phyloP scores from a whole-genome alignment of 1,140 invertebrate species.

The Sogatella furcifera region DNA sequence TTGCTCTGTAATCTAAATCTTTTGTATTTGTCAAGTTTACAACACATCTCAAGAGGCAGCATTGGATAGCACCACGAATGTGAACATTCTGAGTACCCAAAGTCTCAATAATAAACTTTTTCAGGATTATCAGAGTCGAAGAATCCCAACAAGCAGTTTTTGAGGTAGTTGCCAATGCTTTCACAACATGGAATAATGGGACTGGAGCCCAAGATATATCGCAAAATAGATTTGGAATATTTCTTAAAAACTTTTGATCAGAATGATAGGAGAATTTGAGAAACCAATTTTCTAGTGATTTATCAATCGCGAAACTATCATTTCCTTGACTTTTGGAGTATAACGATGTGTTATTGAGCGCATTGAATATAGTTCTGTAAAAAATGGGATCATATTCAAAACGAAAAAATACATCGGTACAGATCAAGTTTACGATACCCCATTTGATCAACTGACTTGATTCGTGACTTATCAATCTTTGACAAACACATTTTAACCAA shows the following conservation, averaged over 20 bases:
- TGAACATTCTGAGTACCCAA: not conserved
- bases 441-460: not conserved
- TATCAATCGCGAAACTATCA: not conserved
- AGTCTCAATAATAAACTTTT: not conserved
- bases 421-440: not conserved
- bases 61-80: not conserved
- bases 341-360: not conserved
- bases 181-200: not conserved
- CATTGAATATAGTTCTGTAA: not conserved
- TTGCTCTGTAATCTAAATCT: not conserved
- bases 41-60: not conserved
- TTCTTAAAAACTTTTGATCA: not conserved
- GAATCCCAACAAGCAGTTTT: not conserved
- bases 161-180: not conserved
- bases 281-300: not conserved
- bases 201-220: not conserved
- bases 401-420: not conserved
- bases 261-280: not conserved
- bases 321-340: not conserved
- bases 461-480: not conserved
- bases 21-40: not conserved
- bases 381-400: not conserved
- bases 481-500: not conserved
- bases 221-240: not conserved
- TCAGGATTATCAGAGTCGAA: not conserved